Conservation (phyloP, 2,113 vertebrate genomes). For the Calidris pugnax region DNA sequence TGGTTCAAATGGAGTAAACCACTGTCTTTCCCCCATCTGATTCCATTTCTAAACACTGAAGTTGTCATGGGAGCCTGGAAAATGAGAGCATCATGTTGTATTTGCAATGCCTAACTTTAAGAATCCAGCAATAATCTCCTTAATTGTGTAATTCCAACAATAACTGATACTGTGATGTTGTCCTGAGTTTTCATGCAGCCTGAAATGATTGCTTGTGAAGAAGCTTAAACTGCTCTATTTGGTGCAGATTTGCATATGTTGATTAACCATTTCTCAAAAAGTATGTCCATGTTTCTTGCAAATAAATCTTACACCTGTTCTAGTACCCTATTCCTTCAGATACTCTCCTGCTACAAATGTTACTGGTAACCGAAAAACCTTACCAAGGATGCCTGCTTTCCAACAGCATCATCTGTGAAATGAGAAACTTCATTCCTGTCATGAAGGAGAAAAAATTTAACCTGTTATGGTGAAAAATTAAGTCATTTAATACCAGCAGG, state of each 20-base stretch:
- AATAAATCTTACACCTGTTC: not conserved
- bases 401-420: not conserved
- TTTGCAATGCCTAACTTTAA: not conserved
- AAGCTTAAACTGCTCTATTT: not conserved
- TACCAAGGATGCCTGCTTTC: not conserved
- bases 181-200: not conserved
- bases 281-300: not conserved
- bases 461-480: not conserved
- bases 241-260: not conserved
- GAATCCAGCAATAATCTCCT: not conserved
- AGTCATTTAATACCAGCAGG: not conserved
- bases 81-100: not conserved
- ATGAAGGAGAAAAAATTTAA: not conserved
- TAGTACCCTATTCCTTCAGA: not conserved
- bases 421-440: not conserved
- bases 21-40: not conserved
- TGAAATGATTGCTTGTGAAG: not conserved
- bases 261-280: not conserved
- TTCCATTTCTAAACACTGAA: not conserved
- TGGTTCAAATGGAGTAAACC: not conserved
- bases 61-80: not conserved
- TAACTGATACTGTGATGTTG: not conserved
- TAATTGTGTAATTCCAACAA: not conserved
- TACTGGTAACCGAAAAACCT: not conserved
- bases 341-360: not conserved